A percentile compares a stretch with the other conserved stretches of the same genome.
phyloP scores from a whole-genome alignment of 2,797 vertebrate species.

The Phalanger gymnotis region DNA sequence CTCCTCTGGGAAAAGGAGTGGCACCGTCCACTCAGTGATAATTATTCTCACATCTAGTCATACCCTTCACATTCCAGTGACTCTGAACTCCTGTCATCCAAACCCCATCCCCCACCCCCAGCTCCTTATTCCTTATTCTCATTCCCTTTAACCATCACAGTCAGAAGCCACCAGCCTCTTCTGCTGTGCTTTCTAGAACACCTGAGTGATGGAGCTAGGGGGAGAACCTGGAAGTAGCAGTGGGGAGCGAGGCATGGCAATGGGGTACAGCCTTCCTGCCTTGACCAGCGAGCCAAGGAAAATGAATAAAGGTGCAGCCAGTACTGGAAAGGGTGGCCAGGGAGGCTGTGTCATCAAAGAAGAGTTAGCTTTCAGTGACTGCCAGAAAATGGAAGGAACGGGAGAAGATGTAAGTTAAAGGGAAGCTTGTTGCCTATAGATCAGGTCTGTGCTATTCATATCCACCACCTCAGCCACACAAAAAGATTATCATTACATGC shows the following conservation, averaged over 20 bases:
- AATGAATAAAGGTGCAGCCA: not conserved
- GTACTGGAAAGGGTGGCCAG: not conserved
- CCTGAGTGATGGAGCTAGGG: no score
- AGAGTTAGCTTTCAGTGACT: no score
- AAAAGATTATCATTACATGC: not conserved
- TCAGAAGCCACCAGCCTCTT: not conserved
- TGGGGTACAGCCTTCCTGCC: no score
- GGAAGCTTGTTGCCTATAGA: no score
- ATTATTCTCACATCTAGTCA: no score
- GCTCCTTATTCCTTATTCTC: no score
- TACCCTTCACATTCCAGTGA: no score
- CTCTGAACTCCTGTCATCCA: no score
- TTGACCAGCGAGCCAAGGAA: not conserved
- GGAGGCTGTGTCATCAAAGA: not conserved
- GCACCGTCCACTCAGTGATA: no score
- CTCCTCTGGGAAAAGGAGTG: no score
- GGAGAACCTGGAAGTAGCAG: not conserved
- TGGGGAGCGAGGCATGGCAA: not conserved
- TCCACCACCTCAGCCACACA: not conserved
- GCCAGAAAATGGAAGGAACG: not conserved
- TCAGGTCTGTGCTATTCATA: not conserved
- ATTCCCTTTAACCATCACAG: no score
- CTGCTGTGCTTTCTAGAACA: not conserved
- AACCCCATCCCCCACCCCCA: no score
- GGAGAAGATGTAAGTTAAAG: not conserved